Percentiles rank a stretch among this genome's conserved stretches.
Conservation (phyloP, 2,888 invertebrate species). For the Eupithecia inturbata region DNA sequence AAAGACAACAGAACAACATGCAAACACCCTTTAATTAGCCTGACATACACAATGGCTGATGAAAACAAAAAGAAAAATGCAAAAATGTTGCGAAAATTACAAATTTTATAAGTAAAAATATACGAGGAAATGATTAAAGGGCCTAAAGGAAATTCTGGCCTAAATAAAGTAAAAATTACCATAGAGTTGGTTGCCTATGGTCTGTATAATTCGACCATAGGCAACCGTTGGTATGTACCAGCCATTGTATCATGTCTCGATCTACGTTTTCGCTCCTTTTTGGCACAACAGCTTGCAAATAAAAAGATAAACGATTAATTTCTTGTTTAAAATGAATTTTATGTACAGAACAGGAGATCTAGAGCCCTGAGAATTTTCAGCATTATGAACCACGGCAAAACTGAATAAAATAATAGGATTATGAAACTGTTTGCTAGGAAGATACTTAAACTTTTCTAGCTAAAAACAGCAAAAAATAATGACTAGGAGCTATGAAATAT, state of each 20-base stretch:
- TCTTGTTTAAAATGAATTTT: slow-evolving; percentile 5
- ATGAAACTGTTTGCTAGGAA: background rate
- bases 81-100: slow-evolving; percentile 27
- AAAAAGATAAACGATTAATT: slow-evolving; percentile 52
- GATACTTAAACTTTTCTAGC: background rate
- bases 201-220: slow-evolving; percentile 68
- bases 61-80: slow-evolving; percentile 28
- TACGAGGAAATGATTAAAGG: slow-evolving; percentile 17
- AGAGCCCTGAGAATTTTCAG: background rate
- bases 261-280: slow-evolving; percentile 65
- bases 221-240: slow-evolving; percentile 68
- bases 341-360: slow-evolving; percentile 6
- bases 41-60: slow-evolving; percentile 66
- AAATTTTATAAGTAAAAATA: slow-evolving; percentile 6
- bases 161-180: slow-evolving; percentile 58
- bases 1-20: slow-evolving; percentile 54
- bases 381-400: background rate
- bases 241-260: slow-evolving; percentile 75
- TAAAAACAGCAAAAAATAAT: background rate
- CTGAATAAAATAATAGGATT: background rate
- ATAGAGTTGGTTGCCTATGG: slow-evolving; percentile 46
- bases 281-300: slow-evolving; percentile 78
- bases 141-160: slow-evolving; percentile 34
- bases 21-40: slow-evolving; percentile 51
- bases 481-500: background rate